These are phyloP conservation scores for Trachemys scripta DNA, from an alignment of 2,113 vertebrate species.

Conservation along the genomic window DNA sequence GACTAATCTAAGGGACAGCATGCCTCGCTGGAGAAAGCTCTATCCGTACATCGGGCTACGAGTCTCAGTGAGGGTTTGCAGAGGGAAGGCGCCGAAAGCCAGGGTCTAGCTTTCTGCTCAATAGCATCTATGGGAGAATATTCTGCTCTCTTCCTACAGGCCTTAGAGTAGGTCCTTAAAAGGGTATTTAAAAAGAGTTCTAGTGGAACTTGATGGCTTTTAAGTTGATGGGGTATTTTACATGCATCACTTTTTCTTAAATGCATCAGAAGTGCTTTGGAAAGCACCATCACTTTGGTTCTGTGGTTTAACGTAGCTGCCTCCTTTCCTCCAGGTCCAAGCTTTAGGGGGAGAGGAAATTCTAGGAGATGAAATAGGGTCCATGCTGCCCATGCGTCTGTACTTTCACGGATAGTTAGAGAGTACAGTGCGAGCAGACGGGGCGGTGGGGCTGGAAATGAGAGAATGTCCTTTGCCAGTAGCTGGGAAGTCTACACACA, in stretches of 20 bases:
- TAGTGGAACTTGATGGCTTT: conserved; percentile 21
- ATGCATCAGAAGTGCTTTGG: rapidly evolving
- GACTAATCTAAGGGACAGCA: neutral
- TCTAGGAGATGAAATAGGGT: rapidly evolving
- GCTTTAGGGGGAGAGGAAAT: rapidly evolving
- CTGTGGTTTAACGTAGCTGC: rapidly evolving
- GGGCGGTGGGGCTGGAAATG: neutral
- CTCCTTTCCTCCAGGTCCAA: rapidly evolving
- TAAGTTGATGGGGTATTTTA: rapidly evolving
- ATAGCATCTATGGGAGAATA: neutral
- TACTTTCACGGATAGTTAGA: neutral
- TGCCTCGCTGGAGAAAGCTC: neutral
- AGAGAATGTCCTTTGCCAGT: neutral
- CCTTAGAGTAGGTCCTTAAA: neutral
- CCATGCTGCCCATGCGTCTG: neutral
- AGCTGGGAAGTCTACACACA: neutral
- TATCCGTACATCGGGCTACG: rapidly evolving
- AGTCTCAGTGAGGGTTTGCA: neutral
- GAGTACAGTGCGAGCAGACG: neutral
- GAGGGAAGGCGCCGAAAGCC: neutral
- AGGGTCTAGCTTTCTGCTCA: neutral
- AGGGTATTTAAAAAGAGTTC: neutral
- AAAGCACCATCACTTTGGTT: neutral
- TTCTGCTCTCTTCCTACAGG: neutral
- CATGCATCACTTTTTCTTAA: rapidly evolving